Evolutionary conservation across 2,113 vertebrate species (phyloP), one percentile per base, ranked within the genome.

Genomic region (Neofelis nebulosa): DNA sequence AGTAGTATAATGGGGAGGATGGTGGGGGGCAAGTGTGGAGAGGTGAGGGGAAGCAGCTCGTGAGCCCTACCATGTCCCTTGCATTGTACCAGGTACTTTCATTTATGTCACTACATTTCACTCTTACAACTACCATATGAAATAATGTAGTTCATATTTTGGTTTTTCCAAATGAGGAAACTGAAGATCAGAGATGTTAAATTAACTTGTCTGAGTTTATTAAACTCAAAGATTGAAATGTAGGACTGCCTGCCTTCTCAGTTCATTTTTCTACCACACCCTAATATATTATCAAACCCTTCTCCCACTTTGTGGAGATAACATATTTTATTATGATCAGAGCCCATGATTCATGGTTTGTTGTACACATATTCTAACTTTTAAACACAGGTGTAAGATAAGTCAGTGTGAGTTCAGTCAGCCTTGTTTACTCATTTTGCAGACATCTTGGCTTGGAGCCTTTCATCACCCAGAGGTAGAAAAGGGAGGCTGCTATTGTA

Each of bases 381-480:
- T 14, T 66, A 65, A 74, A 91, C 29, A 74, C 63, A 78, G 57
- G 50, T 41, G 6, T 92, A 76, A 95, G 89, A 57, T 6, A 11
- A 89, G 52, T 79, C 33, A 76, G 25, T 19, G 10, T 48, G 68
- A 94, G 33, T 41, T 5, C 36, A 81, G 13, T 80, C 61, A 85
- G 50, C 74, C 31, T 86, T 52, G 65, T 80, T 92, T 61, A 86
- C 52, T 96, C 74, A 68, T 69, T 90, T 82, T 80, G 41, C 10
- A 83, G 73, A 57, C 94, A 66, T 63, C 50, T 76, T 31, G 27
- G 25, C 86, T 71, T 83, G 25, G 57, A 90, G 33, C 6, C 63
- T 94, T 91, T 89, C 52, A 50, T 91, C 19, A 79, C 45, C 69
- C 57, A 79, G 66, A 76, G 16, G 52, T 79, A 83, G 66, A 63